phyloP scores from a whole-genome alignment of 1,140 invertebrate genomes.

The Leguminivora glycinivorella region DNA sequence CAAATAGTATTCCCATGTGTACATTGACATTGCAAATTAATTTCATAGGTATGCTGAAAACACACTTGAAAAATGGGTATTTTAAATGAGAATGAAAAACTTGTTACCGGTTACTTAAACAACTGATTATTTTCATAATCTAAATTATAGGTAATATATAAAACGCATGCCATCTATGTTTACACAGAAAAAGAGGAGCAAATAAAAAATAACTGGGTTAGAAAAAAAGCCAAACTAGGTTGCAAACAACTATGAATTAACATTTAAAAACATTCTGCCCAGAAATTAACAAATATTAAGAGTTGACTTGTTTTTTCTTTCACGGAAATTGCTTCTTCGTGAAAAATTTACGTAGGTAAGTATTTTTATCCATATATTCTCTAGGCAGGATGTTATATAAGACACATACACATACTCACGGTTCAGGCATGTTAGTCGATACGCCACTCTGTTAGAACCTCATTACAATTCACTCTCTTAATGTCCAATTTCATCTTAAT shows the following conservation, averaged over 20 bases:
- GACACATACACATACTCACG: slow-evolving; percentile 33
- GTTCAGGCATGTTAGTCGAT: slow-evolving; percentile 38
- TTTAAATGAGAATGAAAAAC: neutral
- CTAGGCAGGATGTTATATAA: neutral
- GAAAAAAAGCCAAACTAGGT: slow-evolving; percentile 43
- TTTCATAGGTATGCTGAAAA: neutral
- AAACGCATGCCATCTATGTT: neutral
- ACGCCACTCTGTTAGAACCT: slow-evolving; percentile 35
- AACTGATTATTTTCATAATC: no score
- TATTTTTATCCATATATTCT: neutral
- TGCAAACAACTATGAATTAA: slow-evolving; percentile 14
- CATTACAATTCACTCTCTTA: slow-evolving; percentile 2
- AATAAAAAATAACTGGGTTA: slow-evolving; percentile 50
- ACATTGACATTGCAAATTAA: neutral
- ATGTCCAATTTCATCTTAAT: slow-evolving; percentile 18
- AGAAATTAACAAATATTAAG: neutral
- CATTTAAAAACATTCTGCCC: slow-evolving; percentile 25
- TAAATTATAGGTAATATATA: no score
- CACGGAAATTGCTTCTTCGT: neutral
- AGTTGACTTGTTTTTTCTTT: neutral
- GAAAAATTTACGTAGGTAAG: neutral
- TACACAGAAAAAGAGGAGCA: slow-evolving; percentile 6
- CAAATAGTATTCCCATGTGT: neutral
- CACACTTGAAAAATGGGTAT: neutral
- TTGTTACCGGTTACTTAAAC: neutral